Evolutionary conservation across 2,888 invertebrate genomes (phyloP).

Genomic region (Platypus cylindrus): DNA sequence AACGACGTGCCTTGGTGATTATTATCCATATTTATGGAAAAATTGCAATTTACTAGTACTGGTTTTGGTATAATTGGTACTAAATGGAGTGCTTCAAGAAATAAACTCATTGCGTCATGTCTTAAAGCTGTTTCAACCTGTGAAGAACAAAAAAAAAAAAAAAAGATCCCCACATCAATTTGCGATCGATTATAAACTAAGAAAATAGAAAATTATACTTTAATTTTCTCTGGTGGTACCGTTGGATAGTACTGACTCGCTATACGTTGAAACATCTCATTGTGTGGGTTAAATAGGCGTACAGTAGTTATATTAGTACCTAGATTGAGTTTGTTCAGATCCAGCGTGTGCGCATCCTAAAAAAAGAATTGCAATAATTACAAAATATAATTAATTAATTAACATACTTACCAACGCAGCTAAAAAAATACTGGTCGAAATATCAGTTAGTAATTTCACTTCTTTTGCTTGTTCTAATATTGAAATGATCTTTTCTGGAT

Average conservation of each 20-base stretch:
- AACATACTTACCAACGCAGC: conserved; percentile 44
- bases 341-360: conserved; percentile 50
- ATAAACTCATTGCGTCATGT: conserved; percentile 54
- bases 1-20: no score
- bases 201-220: no score
- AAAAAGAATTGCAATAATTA: conserved; percentile 9
- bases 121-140: conserved; percentile 54
- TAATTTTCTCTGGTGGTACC: conserved; percentile 9
- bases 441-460: conserved; percentile 60
- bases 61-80: no score
- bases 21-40: no score
- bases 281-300: conserved; percentile 46
- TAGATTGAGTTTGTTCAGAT: conserved; percentile 45
- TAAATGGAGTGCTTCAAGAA: conserved; percentile 50
- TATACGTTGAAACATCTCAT: conserved; percentile 33
- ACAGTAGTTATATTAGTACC: conserved; percentile 60
- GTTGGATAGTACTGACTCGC: conserved; percentile 8
- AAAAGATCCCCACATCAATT: no score
- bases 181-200: no score
- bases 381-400: background rate
- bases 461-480: conserved; percentile 57
- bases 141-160: no score
- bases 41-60: no score
- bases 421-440: conserved; percentile 49
- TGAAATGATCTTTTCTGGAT: conserved; percentile 46